Conservation (phyloP, 2,113 vertebrate species). For the Psephotus haematonotus region DNA sequence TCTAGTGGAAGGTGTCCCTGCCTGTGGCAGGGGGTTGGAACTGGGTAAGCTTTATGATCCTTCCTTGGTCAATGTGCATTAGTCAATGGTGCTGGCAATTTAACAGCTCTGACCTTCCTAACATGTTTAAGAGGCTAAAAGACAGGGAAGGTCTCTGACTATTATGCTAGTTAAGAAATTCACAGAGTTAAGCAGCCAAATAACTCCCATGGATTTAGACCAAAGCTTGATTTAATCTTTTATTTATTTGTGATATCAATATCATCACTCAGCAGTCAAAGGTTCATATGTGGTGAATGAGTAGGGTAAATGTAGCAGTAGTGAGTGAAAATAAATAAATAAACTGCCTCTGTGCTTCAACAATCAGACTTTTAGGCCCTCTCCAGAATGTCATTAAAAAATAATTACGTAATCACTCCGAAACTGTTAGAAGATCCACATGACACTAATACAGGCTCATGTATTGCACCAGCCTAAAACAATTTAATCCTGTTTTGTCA, state of each 20-base stretch:
- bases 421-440: neutral
- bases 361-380: neutral
- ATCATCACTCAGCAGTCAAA: neutral
- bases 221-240: neutral
- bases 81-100: neutral
- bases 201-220: neutral
- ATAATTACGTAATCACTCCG: neutral
- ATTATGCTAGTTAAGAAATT: neutral
- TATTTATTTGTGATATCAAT: neutral
- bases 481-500: neutral
- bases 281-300: neutral
- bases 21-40: neutral
- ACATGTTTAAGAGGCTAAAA: neutral
- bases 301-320: neutral
- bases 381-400: neutral
- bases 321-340: neutral
- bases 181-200: neutral
- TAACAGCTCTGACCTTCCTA: neutral
- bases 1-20: neutral
- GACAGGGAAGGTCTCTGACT: neutral
- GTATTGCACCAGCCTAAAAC: neutral
- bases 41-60: neutral
- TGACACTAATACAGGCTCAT: neutral
- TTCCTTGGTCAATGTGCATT: conserved; percentile 1
- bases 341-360: neutral